These are phyloP conservation scores for Acronicta aceris DNA, from an alignment of 2,888 invertebrate species.

Conservation along the genomic window DNA sequence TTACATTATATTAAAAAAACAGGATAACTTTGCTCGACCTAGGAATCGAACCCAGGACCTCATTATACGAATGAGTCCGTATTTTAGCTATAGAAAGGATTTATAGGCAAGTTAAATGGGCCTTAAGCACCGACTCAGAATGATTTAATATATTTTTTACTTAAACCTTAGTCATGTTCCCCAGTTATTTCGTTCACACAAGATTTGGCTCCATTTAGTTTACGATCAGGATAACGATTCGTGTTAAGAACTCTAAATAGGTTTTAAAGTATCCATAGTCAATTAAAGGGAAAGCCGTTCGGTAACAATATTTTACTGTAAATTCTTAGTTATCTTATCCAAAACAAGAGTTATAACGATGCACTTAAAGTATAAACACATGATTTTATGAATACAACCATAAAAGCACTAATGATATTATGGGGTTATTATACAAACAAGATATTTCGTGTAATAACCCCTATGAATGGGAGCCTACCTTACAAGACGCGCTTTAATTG, in stretches of 20 bases:
- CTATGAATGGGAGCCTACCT: slow-evolving; percentile 49
- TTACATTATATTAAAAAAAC: slow-evolving; percentile 8
- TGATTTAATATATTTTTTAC: slow-evolving; percentile 50
- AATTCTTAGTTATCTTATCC: slow-evolving; percentile 75
- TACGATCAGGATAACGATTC: slow-evolving; percentile 71
- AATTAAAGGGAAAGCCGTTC: slow-evolving; percentile 77
- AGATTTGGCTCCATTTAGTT: slow-evolving; percentile 68
- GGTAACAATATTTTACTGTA: slow-evolving; percentile 65
- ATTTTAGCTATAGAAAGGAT: slow-evolving; percentile 19
- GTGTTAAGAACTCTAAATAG: slow-evolving; percentile 70
- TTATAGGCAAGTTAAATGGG: slow-evolving; percentile 38
- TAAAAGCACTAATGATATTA: slow-evolving; percentile 73
- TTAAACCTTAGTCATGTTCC: slow-evolving; percentile 44
- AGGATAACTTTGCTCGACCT: too few relatives aligned
- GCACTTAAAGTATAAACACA: slow-evolving; percentile 66
- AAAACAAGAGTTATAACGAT: slow-evolving; percentile 68
- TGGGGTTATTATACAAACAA: slow-evolving; percentile 72
- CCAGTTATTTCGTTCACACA: slow-evolving; percentile 51
- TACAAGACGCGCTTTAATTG: slow-evolving; percentile 53
- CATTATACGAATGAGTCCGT: background rate
- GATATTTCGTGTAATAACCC: slow-evolving; percentile 59
- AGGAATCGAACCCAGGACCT: too few relatives aligned
- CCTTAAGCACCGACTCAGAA: slow-evolving; percentile 32
- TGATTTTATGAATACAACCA: slow-evolving; percentile 68
- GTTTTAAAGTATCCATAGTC: slow-evolving; percentile 72